Base-by-base conservation (phyloP, 2,888 invertebrate genomes). In the Platypus cylindrus region DNA sequence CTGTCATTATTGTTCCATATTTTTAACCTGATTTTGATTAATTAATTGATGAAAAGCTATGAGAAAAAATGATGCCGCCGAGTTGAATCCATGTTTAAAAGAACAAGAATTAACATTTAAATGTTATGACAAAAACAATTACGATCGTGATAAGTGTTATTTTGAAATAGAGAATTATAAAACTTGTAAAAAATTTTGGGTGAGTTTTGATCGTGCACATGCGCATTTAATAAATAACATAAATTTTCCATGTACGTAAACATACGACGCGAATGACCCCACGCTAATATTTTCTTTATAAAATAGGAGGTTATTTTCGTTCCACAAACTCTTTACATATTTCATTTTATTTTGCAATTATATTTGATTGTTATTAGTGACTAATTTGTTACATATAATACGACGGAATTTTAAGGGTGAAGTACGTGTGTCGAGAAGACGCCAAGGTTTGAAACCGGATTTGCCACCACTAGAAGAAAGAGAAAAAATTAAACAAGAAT, bases 121-220 rank as follows among this genome's bases (percentile, higher is more conserved):
- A 54, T 89, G 89, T 51, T 64, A 85, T 13, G 67, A 72, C 49
- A 71, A 74, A 32, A 74, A 78, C 54, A 70, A 72, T 47, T 81
- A 70, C 49, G 70, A 79, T 44, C 68, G 69, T 32, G 67, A 70
- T 0, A 71, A 71, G 51, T 89, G 89, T 52, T 59, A 63, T 48
- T 37, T 59, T 0, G 72, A 75, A 54, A 84, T 85, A 53, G 70
- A 70, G 22, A 89, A 89, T 58, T 86, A 85, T 53, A 80, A 74
- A 41, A 71, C 66, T 3, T 89, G 87, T 58, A 79, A 75, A 57
- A 71, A 72, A 41, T 87, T 89, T 63, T 89, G 87, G 89, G 87
- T 85, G 67, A 45, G 46, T 39, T 24, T 7, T 5, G n/a, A 30
- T 13, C 16, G 7, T 13, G 16, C 20, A 16, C 17, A 17, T 18